Base-by-base conservation (phyloP, 2,888 invertebrate genomes). In the Drosophila niveifrons region DNA sequence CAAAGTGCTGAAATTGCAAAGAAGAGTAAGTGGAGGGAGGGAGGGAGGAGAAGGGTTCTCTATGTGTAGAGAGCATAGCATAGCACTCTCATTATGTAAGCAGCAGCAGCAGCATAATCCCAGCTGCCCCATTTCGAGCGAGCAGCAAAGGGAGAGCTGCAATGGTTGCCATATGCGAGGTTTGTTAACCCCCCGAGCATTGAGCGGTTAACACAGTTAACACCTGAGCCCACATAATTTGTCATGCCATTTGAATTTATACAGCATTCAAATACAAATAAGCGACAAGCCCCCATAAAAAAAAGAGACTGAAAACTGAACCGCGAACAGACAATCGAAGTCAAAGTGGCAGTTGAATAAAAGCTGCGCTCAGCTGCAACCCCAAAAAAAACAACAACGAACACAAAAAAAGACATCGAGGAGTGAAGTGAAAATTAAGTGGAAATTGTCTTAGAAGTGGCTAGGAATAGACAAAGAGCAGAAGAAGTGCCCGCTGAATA, bases 171-270 rank as follows among this genome's bases (percentile, higher is more conserved):
- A 88, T 84, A 82, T 88, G 88, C 29, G 67, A 76, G 79, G 85
- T 86, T 86, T 88, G 71, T 86, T 86, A 81, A 88, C 85, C 85
- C 83, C 85, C 36, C 36, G 36, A 31, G 23, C 23, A 23, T 23
- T 72, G 78, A 82, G 74, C 76, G 66, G 34, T 15, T 52, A 28
- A 36, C 50, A n/a, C 41, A 43, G 62, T 57, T 80, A 90, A 87
- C 90, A 90, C 90, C 90, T 90, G 90, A 90, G 80, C 90, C 90
- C 90, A 90, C 90, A 90, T 90, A 88, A 90, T 90, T 90, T 90
- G 89, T 84, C 84, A 88, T 83, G 82, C 75, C 86, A 66, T 77
- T 86, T 86, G 82, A 88, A 84, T 88, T 80, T 82, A 75, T 73
- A 88, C 80, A 83, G 73, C 80, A 81, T 67, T 72, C 74, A 70